Evolutionary conservation across 2,888 invertebrate species (phyloP).

Genomic region (Andrena hattorfiana): DNA sequence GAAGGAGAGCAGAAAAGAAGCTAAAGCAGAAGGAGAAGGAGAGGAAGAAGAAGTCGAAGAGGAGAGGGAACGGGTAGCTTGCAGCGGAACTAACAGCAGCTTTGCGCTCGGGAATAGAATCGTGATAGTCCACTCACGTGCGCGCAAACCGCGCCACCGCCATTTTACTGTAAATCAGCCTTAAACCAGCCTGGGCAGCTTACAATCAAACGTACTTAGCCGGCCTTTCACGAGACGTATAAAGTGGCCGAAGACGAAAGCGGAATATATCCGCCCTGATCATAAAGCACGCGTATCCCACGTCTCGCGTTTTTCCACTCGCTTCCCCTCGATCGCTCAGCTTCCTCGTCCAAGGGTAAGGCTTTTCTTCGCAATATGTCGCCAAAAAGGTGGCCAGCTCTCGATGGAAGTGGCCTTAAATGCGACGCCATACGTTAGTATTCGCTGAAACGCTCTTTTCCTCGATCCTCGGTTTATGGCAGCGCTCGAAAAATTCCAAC

Average conservation of each 20-base stretch:
- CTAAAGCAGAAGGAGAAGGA: neutral
- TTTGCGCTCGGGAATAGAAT: slow-evolving; percentile 62
- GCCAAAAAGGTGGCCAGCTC: slow-evolving; percentile 31
- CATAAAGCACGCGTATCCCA: slow-evolving; percentile 62
- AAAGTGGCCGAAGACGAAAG: slow-evolving; percentile 74
- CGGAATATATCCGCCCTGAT: slow-evolving; percentile 74
- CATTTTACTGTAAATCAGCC: slow-evolving; percentile 82
- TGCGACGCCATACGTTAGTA: slow-evolving; percentile 49
- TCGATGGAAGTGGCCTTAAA: slow-evolving; percentile 52
- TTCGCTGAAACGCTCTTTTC: slow-evolving; percentile 27
- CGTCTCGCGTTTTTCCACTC: slow-evolving; percentile 32
- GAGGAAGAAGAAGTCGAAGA: slow-evolving; percentile 7
- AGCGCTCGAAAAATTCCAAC: slow-evolving; percentile 9
- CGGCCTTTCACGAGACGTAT: slow-evolving; percentile 62
- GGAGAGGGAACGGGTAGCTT: neutral
- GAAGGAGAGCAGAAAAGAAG: too few relatives aligned
- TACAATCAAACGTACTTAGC: slow-evolving; percentile 84
- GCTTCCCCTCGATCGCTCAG: slow-evolving; percentile 14
- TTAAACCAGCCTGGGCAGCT: slow-evolving; percentile 81
- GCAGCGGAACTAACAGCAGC: slow-evolving; percentile 65
- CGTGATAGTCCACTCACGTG: slow-evolving; percentile 81
- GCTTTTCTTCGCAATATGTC: slow-evolving; percentile 43
- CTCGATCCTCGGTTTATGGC: slow-evolving; percentile 19
- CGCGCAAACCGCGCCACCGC: slow-evolving; percentile 63
- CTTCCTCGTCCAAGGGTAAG: neutral